These are phyloP conservation scores for Ramphastos sulfuratus DNA, from an alignment of 2,113 vertebrate species.

Conservation along the genomic window DNA sequence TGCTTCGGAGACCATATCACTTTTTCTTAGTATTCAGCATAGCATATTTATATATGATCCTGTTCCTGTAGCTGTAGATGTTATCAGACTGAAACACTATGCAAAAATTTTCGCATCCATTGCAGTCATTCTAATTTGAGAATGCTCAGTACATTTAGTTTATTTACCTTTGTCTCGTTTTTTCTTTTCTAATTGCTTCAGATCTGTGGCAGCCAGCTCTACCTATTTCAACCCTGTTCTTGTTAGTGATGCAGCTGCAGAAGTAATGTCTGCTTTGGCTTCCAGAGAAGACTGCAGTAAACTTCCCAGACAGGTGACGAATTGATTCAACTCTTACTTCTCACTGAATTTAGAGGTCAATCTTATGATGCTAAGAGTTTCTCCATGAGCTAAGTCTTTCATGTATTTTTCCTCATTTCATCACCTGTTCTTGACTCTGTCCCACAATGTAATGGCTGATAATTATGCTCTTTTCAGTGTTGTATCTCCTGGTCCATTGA, in stretches of 20 bases:
- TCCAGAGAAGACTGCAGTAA: neutral
- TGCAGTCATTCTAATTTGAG: neutral
- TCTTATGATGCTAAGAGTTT: slow-evolving; percentile 1
- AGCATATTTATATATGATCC: neutral
- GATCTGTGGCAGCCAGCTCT: neutral
- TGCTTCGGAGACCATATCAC: neutral
- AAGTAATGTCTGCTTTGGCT: neutral
- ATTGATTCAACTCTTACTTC: slow-evolving; percentile 7
- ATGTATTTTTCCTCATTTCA: slow-evolving; percentile 22
- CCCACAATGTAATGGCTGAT: slow-evolving; percentile 13
- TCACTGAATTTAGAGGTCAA: slow-evolving; percentile 29
- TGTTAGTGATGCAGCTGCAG: neutral
- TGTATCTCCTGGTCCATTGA: slow-evolving; percentile 17
- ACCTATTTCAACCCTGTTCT: neutral
- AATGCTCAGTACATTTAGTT: neutral
- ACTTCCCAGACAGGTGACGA: neutral
- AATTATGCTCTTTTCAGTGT: slow-evolving; percentile 7
- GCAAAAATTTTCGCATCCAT: neutral
- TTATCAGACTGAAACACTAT: neutral
- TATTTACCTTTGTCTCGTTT: neutral
- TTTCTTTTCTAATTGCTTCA: neutral
- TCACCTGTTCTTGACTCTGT: neutral
- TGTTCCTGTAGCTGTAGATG: neutral
- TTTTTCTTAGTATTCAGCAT: neutral
- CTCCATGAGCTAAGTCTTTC: neutral